Base-by-base conservation (phyloP, 2,113 vertebrate species). In the Anhinga anhinga region DNA sequence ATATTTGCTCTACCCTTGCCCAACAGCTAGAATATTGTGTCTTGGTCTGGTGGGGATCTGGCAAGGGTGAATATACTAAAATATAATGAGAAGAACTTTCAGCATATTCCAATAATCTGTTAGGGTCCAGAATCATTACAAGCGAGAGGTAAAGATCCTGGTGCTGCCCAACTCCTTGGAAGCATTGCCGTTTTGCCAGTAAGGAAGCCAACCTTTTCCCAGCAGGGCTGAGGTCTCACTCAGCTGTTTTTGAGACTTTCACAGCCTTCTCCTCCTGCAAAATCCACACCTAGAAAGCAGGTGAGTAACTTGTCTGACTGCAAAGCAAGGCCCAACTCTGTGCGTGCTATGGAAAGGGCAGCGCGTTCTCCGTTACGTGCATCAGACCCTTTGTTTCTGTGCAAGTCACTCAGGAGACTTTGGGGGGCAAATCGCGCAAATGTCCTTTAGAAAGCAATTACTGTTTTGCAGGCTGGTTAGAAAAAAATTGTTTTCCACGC, bases 321-420 rank as follows among this genome's bases (percentile, higher is more conserved):
- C 42, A 63, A 82, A 52, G 71, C 25, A 32, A 47, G 15, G 61
- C 66, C 58, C 11, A 5, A 3, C 23, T 20, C 25, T 7, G 20
- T 20, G 21, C 30, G 3, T 20, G 18, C 25, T 34, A 0, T 21
- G 38, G 55, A 40, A 42, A 38, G 15, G 25, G 45, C 18, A 2
- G 0, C 32, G 17, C 52, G 0, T 20, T 27, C 83, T 9, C 23
- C 21, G 0, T 13, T 2, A 27, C 7, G 10, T 21, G 20, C 49
- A n/a, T 7, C 66, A 20, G 26, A 6, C 10, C 9, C 49, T 44
- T 32, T 10, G 26, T 14, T 69, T 59, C 76, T 34, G 18, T 7
- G 36, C 21, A 15, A 30, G 49, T 16, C 8, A 1, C 21, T 77
- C 32, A 1, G 47, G n/a, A 23, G 40, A 6, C 6, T 55, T 10